Percentiles rank a stretch among this genome's conserved stretches.
These are phyloP conservation scores for Hermaeophaga mercurialis DNA, from an alignment of 2,888 invertebrate species.

Conservation along the genomic window DNA sequence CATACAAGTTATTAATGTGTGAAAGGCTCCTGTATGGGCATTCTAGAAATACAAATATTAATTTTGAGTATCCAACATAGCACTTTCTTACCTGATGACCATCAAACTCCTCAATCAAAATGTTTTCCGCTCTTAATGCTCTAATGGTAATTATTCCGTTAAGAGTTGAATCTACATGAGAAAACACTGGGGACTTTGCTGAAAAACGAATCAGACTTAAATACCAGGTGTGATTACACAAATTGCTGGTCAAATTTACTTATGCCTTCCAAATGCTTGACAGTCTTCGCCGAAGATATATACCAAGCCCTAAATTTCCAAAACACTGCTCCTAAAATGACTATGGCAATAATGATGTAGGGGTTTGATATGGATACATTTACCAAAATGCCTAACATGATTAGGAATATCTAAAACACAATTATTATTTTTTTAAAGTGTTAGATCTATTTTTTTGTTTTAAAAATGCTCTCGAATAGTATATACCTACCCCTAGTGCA, in stretches of 20 bases:
- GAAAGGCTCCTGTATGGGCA: slow-evolving; percentile 69
- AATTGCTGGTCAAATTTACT: slow-evolving; percentile 52
- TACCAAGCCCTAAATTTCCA: slow-evolving; percentile 67
- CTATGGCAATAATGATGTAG: slow-evolving; percentile 66
- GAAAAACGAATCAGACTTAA: slow-evolving; percentile 14
- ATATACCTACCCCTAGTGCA: slow-evolving; percentile 60
- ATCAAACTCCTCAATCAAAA: slow-evolving; percentile 41
- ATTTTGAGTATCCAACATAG: too few relatives aligned
- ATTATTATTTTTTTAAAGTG: too few relatives aligned
- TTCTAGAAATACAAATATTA: slow-evolving; percentile 39
- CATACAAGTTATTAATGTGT: slow-evolving; percentile 63
- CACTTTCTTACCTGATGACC: slow-evolving; percentile 38
- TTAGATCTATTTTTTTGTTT: too few relatives aligned
- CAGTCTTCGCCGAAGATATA: slow-evolving; percentile 69
- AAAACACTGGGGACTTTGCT: slow-evolving; percentile 45
- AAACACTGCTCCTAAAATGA: slow-evolving; percentile 68
- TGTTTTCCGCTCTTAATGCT: slow-evolving; percentile 35
- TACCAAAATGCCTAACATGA: slow-evolving; percentile 71
- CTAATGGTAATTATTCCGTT: slow-evolving; percentile 42
- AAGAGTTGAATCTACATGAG: slow-evolving; percentile 40
- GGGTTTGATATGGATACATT: slow-evolving; percentile 73
- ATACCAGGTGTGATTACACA: too few relatives aligned
- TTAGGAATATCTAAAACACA: slow-evolving; percentile 64
- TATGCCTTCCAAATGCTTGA: slow-evolving; percentile 67
- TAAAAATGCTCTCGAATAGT: too few relatives aligned